Evolutionary conservation across 2,113 vertebrate genomes (phyloP).

Genomic region (Ctenomys sociabilis): DNA sequence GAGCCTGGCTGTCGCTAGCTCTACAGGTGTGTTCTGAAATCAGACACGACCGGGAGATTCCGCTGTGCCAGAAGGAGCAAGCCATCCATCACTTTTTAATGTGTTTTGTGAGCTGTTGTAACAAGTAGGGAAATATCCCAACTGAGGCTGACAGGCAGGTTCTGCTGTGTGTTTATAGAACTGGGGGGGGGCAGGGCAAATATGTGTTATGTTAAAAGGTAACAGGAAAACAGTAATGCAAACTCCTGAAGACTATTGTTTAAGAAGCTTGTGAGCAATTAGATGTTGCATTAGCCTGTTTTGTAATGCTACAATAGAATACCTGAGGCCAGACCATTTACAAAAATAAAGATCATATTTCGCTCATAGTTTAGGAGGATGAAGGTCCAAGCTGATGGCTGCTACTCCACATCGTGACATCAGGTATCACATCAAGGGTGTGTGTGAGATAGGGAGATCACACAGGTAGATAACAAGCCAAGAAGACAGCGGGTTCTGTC

Average conservation of each 20-base stretch:
- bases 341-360: background rate
- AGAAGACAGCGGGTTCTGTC: background rate
- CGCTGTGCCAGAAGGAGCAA: background rate
- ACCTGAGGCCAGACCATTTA: background rate
- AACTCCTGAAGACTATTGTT: background rate
- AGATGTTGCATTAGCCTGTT: background rate
- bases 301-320: background rate
- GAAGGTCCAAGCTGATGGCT: background rate
- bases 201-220: background rate
- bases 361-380: background rate
- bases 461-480: background rate
- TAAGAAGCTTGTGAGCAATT: background rate
- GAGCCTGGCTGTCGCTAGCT: conserved; percentile 30
- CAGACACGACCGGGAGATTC: conserved; percentile 7
- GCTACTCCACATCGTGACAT: rapidly evolving
- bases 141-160: background rate
- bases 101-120: background rate
- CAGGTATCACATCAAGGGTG: too few relatives aligned
- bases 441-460: background rate
- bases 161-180: background rate
- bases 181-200: background rate
- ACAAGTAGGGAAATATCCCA: background rate
- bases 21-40: conserved; percentile 65
- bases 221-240: background rate
- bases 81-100: conserved; percentile 18